Evolutionary conservation across 2,888 invertebrate genomes (phyloP).

Genomic region (Melinaea marsaeus): DNA sequence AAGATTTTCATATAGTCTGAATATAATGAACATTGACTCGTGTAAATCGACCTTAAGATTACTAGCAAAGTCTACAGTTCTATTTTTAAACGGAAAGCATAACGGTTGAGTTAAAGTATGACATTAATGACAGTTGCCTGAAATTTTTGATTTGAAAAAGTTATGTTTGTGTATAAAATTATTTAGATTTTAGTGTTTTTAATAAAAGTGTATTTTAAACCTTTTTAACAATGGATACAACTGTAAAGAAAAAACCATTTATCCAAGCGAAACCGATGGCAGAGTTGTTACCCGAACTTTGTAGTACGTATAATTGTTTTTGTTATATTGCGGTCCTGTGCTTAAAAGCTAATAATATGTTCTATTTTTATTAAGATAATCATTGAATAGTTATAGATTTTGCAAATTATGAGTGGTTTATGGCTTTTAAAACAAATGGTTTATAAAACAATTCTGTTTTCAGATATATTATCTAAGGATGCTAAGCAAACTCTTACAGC

Average conservation of each 20-base stretch:
- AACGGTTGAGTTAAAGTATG: slow-evolving; percentile 19
- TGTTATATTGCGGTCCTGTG: background rate
- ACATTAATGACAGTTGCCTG: slow-evolving; percentile 19
- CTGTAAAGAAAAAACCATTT: slow-evolving; percentile 38
- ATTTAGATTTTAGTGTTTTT: background rate
- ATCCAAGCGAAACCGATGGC: slow-evolving; percentile 52
- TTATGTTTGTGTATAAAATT: slow-evolving; percentile 23
- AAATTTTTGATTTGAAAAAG: slow-evolving; percentile 23
- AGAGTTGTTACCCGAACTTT: slow-evolving; percentile 55
- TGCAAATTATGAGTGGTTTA: no score
- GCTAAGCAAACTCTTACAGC: slow-evolving; percentile 45
- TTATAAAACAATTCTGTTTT: slow-evolving; percentile 18
- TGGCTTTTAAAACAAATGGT: no score
- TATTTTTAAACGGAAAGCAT: slow-evolving; percentile 10
- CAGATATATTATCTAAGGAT: slow-evolving; percentile 55
- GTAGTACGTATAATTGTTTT: slow-evolving; percentile 40
- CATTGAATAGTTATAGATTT: no score
- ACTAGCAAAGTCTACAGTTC: no score
- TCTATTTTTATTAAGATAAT: no score
- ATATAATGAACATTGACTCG: background rate
- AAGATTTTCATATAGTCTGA: background rate
- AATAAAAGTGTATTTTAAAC: slow-evolving; percentile 11
- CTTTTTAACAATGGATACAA: slow-evolving; percentile 48
- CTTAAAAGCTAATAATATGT: no score
- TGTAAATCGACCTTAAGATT: background rate